Percentiles rank a stretch among this genome's conserved stretches.
phyloP scores from a whole-genome alignment of 2,888 invertebrate species.

The Barypeithes pellucidus region DNA sequence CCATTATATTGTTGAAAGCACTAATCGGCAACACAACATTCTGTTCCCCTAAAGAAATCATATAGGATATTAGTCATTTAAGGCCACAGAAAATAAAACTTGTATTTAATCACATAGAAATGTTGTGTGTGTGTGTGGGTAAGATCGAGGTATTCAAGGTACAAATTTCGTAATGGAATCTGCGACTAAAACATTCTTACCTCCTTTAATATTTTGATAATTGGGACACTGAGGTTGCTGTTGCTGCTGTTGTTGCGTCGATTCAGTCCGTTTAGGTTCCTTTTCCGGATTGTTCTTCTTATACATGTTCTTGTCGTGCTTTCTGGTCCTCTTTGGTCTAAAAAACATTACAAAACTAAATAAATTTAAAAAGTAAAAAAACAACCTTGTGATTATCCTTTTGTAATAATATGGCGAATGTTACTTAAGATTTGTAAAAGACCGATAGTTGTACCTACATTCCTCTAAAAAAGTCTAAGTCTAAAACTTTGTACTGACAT shows the following conservation, averaged over 20 bases:
- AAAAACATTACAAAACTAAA: slow-evolving; percentile 5
- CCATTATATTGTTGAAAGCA: slow-evolving; percentile 66
- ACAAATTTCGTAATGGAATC: too few species aligned
- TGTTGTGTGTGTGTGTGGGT: too few species aligned
- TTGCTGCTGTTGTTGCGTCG: slow-evolving; percentile 10
- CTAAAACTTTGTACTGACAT: too few species aligned
- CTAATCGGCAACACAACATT: slow-evolving; percentile 63
- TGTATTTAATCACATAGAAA: background rate
- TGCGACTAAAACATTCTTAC: too few species aligned
- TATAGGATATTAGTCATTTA: background rate
- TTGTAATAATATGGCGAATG: too few species aligned
- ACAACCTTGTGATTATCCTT: background rate
- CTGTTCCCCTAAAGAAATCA: slow-evolving; percentile 57
- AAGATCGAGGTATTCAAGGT: too few species aligned
- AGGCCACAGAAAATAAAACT: background rate
- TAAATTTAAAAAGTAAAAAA: background rate
- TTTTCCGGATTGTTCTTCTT: slow-evolving; percentile 63
- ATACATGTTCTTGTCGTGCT: slow-evolving; percentile 66
- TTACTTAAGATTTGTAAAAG: too few species aligned
- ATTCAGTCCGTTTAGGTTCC: slow-evolving; percentile 56
- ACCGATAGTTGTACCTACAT: too few species aligned
- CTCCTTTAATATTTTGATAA: slow-evolving; percentile 35
- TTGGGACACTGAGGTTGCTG: slow-evolving; percentile 20
- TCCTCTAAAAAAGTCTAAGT: too few species aligned
- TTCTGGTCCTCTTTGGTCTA: slow-evolving; percentile 67